A percentile compares a stretch with the other conserved stretches of the same genome.
Conservation (phyloP, 2,888 invertebrate genomes). For the Netelia fuscicornis region DNA sequence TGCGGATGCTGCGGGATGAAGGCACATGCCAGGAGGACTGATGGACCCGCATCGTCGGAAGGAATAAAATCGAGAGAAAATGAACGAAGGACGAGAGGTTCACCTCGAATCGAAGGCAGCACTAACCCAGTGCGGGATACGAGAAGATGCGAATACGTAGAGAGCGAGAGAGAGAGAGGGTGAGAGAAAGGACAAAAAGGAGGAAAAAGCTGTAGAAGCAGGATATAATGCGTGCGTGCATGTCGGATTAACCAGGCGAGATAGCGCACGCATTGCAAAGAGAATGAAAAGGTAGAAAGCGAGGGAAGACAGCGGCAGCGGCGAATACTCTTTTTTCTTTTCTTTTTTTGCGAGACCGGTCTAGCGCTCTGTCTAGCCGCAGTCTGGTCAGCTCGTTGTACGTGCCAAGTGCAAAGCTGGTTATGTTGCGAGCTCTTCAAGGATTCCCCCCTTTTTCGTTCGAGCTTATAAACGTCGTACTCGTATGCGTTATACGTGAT, state of each 20-base stretch:
- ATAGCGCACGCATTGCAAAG: slow-evolving; percentile 44
- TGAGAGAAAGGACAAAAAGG: slow-evolving; percentile 39
- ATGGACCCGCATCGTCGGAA: slow-evolving; percentile 76
- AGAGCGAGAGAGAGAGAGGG: slow-evolving; percentile 47
- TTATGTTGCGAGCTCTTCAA: slow-evolving; percentile 32
- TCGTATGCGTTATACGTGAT: not conserved
- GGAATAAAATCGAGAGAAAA: slow-evolving; percentile 70
- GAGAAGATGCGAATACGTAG: slow-evolving; percentile 46
- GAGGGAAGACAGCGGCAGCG: slow-evolving; percentile 7
- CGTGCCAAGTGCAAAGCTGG: slow-evolving; percentile 59
- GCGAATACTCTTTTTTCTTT: slow-evolving; percentile 69
- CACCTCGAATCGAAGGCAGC: slow-evolving; percentile 69
- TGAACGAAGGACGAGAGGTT: slow-evolving; percentile 60
- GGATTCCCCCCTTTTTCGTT: slow-evolving; percentile 24
- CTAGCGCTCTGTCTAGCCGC: slow-evolving; percentile 79
- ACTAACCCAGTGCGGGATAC: slow-evolving; percentile 68
- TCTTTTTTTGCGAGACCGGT: slow-evolving; percentile 79
- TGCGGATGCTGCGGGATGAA: not conserved
- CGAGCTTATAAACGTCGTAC: not conserved
- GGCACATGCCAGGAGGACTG: slow-evolving; percentile 39
- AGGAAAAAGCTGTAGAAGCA: slow-evolving; percentile 39
- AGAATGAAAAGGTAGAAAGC: slow-evolving; percentile 6
- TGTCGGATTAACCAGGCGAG: slow-evolving; percentile 34
- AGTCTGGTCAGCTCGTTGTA: slow-evolving; percentile 75
- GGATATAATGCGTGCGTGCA: slow-evolving; percentile 47